phyloP scores from a whole-genome alignment of 2,797 vertebrate species.

The Sebastes glaucus region DNA sequence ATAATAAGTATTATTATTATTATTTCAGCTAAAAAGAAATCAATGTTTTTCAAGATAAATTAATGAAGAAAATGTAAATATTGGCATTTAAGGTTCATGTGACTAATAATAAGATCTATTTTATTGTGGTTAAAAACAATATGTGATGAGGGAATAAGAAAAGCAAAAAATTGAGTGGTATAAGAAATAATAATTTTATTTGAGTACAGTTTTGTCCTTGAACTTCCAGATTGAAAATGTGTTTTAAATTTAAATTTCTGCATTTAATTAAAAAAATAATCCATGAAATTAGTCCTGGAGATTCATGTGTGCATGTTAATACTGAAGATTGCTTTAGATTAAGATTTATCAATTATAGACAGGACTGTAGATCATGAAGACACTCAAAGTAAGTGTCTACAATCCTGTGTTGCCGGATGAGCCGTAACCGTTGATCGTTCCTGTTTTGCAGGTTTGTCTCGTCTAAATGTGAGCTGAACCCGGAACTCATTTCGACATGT shows the following conservation, averaged over 20 bases:
- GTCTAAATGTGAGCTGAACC: constrained; percentile 20
- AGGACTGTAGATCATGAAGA: background rate
- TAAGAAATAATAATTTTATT: background rate
- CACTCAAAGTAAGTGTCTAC: background rate
- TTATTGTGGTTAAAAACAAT: background rate
- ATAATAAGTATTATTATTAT: background rate
- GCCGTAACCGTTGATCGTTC: background rate
- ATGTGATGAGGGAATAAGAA: no score
- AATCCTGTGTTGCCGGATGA: background rate
- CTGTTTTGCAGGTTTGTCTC: constrained; percentile 62
- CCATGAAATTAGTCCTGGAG: background rate
- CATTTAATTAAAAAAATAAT: background rate
- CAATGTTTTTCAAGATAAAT: background rate
- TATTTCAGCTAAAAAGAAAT: background rate
- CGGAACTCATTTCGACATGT: constrained; percentile 23
- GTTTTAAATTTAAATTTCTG: background rate
- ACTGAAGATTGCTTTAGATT: background rate
- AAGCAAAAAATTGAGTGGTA: background rate
- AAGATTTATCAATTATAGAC: background rate
- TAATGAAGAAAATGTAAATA: background rate
- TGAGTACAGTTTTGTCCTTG: background rate
- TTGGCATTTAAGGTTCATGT: background rate
- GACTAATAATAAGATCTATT: background rate
- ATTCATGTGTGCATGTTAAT: background rate
- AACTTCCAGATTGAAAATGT: background rate